A percentile compares a stretch with the other conserved stretches of the same genome.
Evolutionary conservation across 37 sponge, comb jelly and placozoan species (phyloP).

Genomic region (Tethya wilhelma): DNA sequence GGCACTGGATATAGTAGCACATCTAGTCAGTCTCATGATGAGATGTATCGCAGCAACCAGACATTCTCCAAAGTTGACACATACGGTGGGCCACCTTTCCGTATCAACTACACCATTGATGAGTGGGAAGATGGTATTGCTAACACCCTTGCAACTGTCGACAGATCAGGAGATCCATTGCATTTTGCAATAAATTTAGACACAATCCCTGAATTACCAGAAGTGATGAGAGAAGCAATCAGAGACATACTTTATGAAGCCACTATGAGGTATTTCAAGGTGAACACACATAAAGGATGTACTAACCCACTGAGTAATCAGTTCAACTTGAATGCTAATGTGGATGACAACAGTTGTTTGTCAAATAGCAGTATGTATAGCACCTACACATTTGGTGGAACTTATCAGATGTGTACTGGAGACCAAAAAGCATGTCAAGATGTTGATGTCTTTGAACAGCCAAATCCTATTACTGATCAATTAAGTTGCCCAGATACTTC

Average conservation of each 20-base stretch:
- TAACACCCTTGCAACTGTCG: constrained; percentile 64
- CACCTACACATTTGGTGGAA: constrained; percentile 65
- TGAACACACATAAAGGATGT: constrained; percentile 70
- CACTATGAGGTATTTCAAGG: constrained; percentile 46
- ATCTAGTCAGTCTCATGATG: background rate
- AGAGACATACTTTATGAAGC: constrained; percentile 37
- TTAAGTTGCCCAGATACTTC: constrained; percentile 45
- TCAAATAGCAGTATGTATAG: background rate
- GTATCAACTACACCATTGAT: constrained; percentile 37
- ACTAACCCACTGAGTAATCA: constrained; percentile 40
- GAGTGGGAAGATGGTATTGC: constrained; percentile 77
- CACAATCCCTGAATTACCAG: constrained; percentile 60
- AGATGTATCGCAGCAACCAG: constrained; percentile 7
- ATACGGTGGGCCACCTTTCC: constrained; percentile 66
- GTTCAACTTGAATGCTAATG: constrained; percentile 62
- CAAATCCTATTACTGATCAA: constrained; percentile 57
- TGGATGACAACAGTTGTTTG: constrained; percentile 45
- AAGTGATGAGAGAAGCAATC: constrained; percentile 15
- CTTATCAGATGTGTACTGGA: constrained; percentile 63
- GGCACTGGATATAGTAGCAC: background rate
- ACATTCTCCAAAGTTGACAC: constrained; percentile 53
- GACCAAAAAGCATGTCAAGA: background rate
- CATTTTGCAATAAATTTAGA: constrained; percentile 38
- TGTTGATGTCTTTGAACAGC: constrained; percentile 29
- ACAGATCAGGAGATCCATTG: constrained; percentile 64